Evolutionary conservation across 1,140 invertebrate genomes (phyloP), one percentile per base, ranked within the genome.

Genomic region (Nephila pilipes): DNA sequence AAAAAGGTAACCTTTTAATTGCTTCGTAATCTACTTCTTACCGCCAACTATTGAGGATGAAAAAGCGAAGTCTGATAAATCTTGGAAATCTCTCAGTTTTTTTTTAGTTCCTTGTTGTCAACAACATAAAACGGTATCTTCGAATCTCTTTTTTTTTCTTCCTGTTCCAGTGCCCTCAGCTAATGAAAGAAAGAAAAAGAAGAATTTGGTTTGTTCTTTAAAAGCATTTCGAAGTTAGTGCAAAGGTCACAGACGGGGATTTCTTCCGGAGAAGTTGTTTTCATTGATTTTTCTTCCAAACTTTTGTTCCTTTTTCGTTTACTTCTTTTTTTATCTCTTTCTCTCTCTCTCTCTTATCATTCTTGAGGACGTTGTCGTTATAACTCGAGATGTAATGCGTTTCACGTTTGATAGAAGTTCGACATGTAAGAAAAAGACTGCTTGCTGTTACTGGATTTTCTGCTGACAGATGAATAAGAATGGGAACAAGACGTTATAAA

Each of bases 171-270:
- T 36, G 29, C 29, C 29, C 69, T 6, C 14, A 36, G 29, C 29
- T 75, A 75, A 75, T 75, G 29, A 36, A 75, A 32, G 18, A 29
- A 75, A 32, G 16, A 36, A 20, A 20, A 75, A 14, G 18, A 75
- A 75, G 32, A 75, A 75, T 36, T 69, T 18, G 25, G 69, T 32
- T 75, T 75, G 69, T 75, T 75, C 69, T 36, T 46, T 75, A 75
- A 75, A 75, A 75, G 69, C 69, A 75, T 75, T 75, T 75, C 29
- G 29, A 75, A 75, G 69, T 75, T 75, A 29, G 46, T 46, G 46
- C 46, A 46, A 46, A 46, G 46, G 69, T 75, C 69, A 32, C 63
- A 65, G 63, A 65, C 29, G 32, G 32, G 29, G 32, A 75, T 75
- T 75, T 32, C 69, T 75, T 75, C 69, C 18, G 29, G 69, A 32